Evolutionary conservation across 2,888 invertebrate genomes (phyloP), one percentile per base, ranked within the genome.

Genomic region (Platycnemis pennipes): DNA sequence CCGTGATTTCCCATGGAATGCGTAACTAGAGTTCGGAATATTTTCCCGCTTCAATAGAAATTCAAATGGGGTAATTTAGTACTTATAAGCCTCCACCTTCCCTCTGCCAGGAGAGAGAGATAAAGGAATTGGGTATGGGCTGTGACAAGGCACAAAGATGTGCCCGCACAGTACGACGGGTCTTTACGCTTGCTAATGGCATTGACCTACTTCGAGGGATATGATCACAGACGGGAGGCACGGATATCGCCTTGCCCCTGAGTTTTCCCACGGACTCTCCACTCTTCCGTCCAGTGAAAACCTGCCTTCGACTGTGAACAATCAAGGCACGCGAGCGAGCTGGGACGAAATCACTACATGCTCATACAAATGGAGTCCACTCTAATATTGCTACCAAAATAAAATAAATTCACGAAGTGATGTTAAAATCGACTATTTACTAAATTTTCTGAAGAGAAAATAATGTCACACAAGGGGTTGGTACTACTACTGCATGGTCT

Each of bases 391-490:
- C n/a, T n/a, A n/a, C n/a, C n/a, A n/a, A n/a, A n/a, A 63, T 63
- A 63, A 63, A 63, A 63, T 63, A n/a, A n/a, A n/a, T n/a, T n/a
- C n/a, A 22, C 63, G 63, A 63, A n/a, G n/a, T 63, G 63, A 63
- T 26, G 22, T 22, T 63, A 63, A 63, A 63, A 63, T 22, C 63
- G 63, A 26, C 26, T n/a, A 63, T 63, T 63, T n/a, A 26, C 63
- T n/a, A n/a, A 63, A 63, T 26, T 63, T 63, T 63, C n/a, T 8
- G 63, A 63, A 7, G 63, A 63, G 63, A 63, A 63, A 63, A 63
- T 26, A 7, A 63, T 26, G 63, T 16, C 49, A 11, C 49, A 63
- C 63, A 22, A 22, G 63, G 5, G 19, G 19, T n/a, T 26, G 2
- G n/a, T 63, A 26, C n/a, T 5, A 7, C n/a, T n/a, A n/a, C 63